phyloP scores from a whole-genome alignment of 2,888 invertebrate genomes.

The Scaptomyza polygonia region DNA sequence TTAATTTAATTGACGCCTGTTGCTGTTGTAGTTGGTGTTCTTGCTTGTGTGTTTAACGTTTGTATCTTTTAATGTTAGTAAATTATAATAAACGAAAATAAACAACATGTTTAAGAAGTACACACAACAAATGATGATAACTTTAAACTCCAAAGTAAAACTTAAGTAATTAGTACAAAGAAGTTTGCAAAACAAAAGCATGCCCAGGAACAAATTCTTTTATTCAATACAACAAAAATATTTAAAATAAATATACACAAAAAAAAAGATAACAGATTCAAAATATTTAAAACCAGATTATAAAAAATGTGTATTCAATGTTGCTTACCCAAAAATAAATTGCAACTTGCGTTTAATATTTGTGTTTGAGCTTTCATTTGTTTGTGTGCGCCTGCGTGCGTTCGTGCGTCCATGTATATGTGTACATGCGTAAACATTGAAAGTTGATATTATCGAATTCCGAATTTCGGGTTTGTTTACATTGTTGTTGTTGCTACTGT shows the following conservation, averaged over 20 bases:
- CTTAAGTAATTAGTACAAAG: slow-evolving; percentile 5
- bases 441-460: slow-evolving; percentile 47
- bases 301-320: slow-evolving; percentile 1
- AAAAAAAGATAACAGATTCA: slow-evolving; percentile 22
- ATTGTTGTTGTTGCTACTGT: slow-evolving; percentile 24
- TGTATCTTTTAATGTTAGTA: slow-evolving; percentile 48
- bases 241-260: slow-evolving; percentile 8
- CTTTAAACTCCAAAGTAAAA: slow-evolving; percentile 10
- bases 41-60: slow-evolving; percentile 40
- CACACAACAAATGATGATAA: slow-evolving; percentile 14
- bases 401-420: slow-evolving; percentile 31
- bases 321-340: slow-evolving; percentile 4
- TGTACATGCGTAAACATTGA: slow-evolving; percentile 43
- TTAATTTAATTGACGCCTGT: slow-evolving; percentile 61
- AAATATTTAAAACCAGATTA: slow-evolving; percentile 11
- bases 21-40: slow-evolving; percentile 29
- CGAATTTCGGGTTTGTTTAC: slow-evolving; percentile 51
- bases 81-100: slow-evolving; percentile 60
- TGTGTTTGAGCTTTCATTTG: slow-evolving; percentile 21
- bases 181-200: slow-evolving; percentile 47
- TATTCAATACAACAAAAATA: slow-evolving; percentile 41
- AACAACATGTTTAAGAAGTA: slow-evolving; percentile 18
- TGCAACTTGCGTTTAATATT: slow-evolving; percentile 15
- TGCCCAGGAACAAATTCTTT: slow-evolving; percentile 55
- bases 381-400: slow-evolving; percentile 21